Evolutionary conservation across 1,140 invertebrate genomes (phyloP), one percentile per base, ranked within the genome.

Genomic region (Drosophila ficusphila): DNA sequence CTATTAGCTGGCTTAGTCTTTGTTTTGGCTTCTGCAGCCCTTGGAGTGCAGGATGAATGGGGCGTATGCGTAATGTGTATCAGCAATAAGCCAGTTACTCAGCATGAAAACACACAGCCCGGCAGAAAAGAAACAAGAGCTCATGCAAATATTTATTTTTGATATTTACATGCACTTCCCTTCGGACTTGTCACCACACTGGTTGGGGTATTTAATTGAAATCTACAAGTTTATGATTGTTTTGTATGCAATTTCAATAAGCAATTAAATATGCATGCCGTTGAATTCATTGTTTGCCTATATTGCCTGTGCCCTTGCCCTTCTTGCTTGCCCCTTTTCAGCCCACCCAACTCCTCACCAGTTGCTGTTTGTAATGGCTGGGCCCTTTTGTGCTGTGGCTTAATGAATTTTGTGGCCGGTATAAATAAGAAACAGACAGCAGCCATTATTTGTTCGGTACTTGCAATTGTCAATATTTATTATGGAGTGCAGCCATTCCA

Each of bases 361-460:
- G 46, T 29, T 42, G 62, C 76, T 86, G 81, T 86, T 85, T 74
- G 64, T 56, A 64, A 86, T 86, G 47, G 57, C 53, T 47, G 7
- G 46, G 38, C 58, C 53, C 82, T 69, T 73, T 85, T 76, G 81
- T 81, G 41, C 47, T 86, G 52, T 56, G 38, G 51, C 58, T 72
- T 67, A 58, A 77, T 83, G 79, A 49, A 62, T 70, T 75, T 79
- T 72, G 76, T 47, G 53, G 42, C 46, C 58, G 47, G 71, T 72
- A 86, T 79, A 85, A 85, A 85, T 86, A 86, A 85, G 76, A 76
- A 62, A 76, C 76, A 81, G 76, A 52, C 79, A 56, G 14, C 41
- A 49, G 72, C 79, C 75, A 85, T 85, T 85, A 85, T 86, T 85
- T 85, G 76, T 52, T 46, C 56, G 64, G 38, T 54, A 23, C 46